phyloP scores from a whole-genome alignment of 2,113 vertebrate genomes.

The Mormyrus lacerda region DNA sequence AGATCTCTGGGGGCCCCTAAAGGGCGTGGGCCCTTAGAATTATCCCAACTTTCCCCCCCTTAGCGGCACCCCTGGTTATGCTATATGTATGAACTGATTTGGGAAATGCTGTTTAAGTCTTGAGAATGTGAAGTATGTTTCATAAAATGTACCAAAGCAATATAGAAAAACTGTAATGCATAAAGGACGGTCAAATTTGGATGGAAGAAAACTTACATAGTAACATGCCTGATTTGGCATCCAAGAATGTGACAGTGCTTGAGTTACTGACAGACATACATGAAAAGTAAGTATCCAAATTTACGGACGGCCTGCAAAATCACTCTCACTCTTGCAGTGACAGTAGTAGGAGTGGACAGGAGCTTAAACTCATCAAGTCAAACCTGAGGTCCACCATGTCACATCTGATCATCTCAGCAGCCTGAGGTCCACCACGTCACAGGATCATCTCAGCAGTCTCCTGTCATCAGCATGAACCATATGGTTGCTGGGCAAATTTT shows the following conservation, averaged over 20 bases:
- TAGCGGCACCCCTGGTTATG: too few species aligned
- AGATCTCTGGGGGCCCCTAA: too few species aligned
- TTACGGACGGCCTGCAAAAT: not conserved
- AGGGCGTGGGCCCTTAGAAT: too few species aligned
- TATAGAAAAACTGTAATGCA: not conserved
- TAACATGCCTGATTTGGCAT: not conserved
- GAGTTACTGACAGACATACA: not conserved
- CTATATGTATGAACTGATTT: too few species aligned
- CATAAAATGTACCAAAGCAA: not conserved
- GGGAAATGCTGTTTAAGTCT: too few species aligned
- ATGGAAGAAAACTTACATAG: not conserved
- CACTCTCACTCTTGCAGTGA: not conserved
- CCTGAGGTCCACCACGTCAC: not conserved
- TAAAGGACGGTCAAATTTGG: not conserved
- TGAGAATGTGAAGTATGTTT: not conserved
- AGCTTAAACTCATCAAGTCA: not conserved
- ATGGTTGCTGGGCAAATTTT: not conserved
- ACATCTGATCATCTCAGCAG: not conserved
- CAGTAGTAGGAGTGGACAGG: not conserved
- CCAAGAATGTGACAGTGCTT: not conserved
- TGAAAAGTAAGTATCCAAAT: not conserved
- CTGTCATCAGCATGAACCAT: slow-evolving; percentile 1
- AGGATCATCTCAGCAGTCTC: not conserved
- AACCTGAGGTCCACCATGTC: not conserved
- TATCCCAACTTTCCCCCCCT: too few species aligned